Base-by-base conservation (phyloP, 1,140 invertebrate species). In the Wiebesia pumilae region DNA sequence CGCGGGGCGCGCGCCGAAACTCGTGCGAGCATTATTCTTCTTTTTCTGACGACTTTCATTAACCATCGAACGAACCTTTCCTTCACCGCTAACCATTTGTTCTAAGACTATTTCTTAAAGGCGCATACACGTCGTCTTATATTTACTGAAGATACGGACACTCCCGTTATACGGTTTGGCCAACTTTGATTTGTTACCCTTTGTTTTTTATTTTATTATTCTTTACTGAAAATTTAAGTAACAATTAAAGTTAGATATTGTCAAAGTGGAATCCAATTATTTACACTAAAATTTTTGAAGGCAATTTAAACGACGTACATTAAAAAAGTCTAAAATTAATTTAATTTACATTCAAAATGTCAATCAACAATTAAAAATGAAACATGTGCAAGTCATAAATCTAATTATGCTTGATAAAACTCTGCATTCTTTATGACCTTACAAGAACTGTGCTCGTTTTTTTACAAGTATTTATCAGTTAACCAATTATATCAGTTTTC, bases 11-110 rank as follows among this genome's bases (percentile, higher is more conserved):
- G 67, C 47, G 81, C 51, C 83, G 35, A 54, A 73, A 30, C n/a
- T 77, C 30, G 38, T 51, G 40, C 40, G 83, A 73, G 47, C 78
- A 85, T 80, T 85, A 81, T 80, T 85, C 35, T 85, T 81, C 33
- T 81, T 80, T 24, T 19, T 33, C 51, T 51, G 77, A 81, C 67
- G 79, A 86, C 67, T 86, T 81, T 65, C 84, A 81, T 86, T 77
- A 86, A 43, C 51, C 21, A 65, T 51, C 30, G 19, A 27, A n/a
- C n/a, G 40, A 71, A 24, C 40, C 51, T 69, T 40, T 38, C 30
- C 24, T 24, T 19, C 67, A 58, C 12, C 78, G 27, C 75, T 79
- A 19, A 19, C 73, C 77, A 62, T 79, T 79, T 84, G 75, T 78
- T 83, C 35, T 78, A 65, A 7, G 35, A 19, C 33, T 51, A 16